Conservation (phyloP, 2,888 invertebrate species). For the Xestia ashworthii region DNA sequence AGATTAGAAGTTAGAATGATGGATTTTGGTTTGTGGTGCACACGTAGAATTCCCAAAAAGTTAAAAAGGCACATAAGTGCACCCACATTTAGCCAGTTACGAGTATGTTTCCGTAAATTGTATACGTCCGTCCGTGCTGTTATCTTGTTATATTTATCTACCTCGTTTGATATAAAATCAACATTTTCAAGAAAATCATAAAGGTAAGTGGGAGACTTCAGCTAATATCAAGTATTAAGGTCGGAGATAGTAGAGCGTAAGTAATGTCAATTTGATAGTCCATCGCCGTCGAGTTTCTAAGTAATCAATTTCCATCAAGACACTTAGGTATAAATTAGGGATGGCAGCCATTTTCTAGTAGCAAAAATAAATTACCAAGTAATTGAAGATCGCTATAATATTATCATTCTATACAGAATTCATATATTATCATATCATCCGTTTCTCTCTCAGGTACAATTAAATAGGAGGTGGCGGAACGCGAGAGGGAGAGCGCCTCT, state of each 20-base stretch:
- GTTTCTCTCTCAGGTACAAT: not conserved
- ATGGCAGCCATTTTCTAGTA: not conserved
- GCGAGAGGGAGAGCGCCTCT: too few species aligned
- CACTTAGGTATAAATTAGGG: slow-evolving; percentile 1
- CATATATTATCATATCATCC: not conserved
- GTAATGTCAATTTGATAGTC: slow-evolving; percentile 47
- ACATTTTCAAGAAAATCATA: not conserved
- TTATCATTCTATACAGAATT: not conserved
- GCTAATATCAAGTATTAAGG: slow-evolving; percentile 22
- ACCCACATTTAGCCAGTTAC: too few species aligned
- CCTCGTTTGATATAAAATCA: not conserved
- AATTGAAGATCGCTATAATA: not conserved
- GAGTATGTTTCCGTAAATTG: too few species aligned
- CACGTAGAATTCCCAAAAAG: too few species aligned
- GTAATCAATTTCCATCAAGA: slow-evolving; percentile 44
- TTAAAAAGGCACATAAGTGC: too few species aligned
- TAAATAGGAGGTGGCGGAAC: too few species aligned
- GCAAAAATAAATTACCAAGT: not conserved
- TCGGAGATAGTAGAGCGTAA: slow-evolving; percentile 16
- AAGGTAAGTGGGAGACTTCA: slow-evolving; percentile 2
- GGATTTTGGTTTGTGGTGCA: too few species aligned
- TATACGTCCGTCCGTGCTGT: too few species aligned
- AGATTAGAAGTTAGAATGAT: too few species aligned
- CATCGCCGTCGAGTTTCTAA: slow-evolving; percentile 8
- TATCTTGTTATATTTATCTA: not conserved